A percentile compares a stretch with the other conserved stretches of the same genome.
phyloP scores from a whole-genome alignment of 2,113 vertebrate genomes.

The Ctenomys sociabilis region DNA sequence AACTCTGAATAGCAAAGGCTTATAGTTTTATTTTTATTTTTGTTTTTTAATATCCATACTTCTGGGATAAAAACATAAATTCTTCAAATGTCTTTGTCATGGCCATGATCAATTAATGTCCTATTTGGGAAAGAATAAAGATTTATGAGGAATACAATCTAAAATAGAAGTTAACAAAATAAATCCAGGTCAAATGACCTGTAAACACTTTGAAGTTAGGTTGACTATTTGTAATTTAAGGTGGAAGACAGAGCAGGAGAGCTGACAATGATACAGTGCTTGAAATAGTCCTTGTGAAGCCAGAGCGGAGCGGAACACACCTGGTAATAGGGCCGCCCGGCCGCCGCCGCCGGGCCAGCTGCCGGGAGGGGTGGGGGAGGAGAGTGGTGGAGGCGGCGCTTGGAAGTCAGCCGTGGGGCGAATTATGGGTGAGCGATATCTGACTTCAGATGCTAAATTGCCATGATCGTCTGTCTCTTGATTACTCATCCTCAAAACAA shows the following conservation, averaged over 20 bases:
- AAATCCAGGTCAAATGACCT: constrained; percentile 21
- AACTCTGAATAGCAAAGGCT: neutral
- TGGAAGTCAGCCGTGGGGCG: neutral
- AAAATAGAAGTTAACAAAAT: constrained; percentile 29
- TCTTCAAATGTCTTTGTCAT: neutral
- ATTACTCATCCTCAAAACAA: neutral
- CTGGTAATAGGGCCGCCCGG: neutral
- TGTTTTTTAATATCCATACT: neutral
- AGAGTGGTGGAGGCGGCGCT: neutral
- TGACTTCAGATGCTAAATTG: neutral
- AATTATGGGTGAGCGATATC: neutral
- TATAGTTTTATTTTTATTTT: neutral
- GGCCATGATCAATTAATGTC: neutral
- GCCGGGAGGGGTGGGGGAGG: neutral
- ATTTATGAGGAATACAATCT: neutral
- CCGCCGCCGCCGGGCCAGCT: neutral
- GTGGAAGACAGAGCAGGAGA: constrained; percentile 64
- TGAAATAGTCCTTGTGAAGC: constrained; percentile 25
- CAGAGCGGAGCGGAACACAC: neutral
- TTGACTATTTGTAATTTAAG: constrained; percentile 43
- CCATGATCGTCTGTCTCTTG: neutral
- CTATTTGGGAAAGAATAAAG: neutral
- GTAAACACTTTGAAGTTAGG: constrained; percentile 49
- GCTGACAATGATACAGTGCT: constrained; percentile 51
- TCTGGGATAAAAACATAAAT: constrained; percentile 12